These are phyloP conservation scores for Epizoanthus illoricatus DNA, from an alignment of 92 coral and sea anemone species.

Conservation along the genomic window DNA sequence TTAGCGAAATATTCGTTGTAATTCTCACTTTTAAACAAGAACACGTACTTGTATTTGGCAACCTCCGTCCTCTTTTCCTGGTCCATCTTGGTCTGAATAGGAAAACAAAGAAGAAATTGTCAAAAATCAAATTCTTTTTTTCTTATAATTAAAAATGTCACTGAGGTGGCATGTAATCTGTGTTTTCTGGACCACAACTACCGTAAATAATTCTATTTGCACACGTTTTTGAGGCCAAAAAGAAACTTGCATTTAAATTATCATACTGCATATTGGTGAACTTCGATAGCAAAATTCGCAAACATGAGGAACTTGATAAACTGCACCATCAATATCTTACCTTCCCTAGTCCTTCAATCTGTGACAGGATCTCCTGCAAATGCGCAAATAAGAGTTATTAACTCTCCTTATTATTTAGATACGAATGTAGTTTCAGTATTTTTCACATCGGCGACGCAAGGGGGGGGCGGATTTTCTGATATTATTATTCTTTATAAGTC, in stretches of 20 bases:
- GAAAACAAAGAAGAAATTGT: background rate
- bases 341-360: constrained; percentile 69
- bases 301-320: background rate
- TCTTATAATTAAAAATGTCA: background rate
- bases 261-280: background rate
- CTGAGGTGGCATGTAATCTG: too few relatives aligned
- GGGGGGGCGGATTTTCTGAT: too few relatives aligned
- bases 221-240: too few relatives aligned
- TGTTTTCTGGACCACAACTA: too few relatives aligned
- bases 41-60: constrained; percentile 55
- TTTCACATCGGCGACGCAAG: too few relatives aligned
- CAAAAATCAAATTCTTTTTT: background rate
- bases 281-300: background rate
- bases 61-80: constrained; percentile 56
- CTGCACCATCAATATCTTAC: constrained; percentile 33
- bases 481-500: too few relatives aligned
- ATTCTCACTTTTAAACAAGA: too few relatives aligned
- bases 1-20: too few relatives aligned
- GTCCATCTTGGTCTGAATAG: constrained; percentile 58
- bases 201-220: too few relatives aligned
- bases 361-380: constrained; percentile 58
- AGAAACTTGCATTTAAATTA: too few relatives aligned
- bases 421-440: too few relatives aligned
- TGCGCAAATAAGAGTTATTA: background rate
- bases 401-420: too few relatives aligned